Evolutionary conservation across 92 coral and sea anemone genomes (phyloP), one percentile per base, ranked within the genome.

Genomic region (Palythoa grandis): DNA sequence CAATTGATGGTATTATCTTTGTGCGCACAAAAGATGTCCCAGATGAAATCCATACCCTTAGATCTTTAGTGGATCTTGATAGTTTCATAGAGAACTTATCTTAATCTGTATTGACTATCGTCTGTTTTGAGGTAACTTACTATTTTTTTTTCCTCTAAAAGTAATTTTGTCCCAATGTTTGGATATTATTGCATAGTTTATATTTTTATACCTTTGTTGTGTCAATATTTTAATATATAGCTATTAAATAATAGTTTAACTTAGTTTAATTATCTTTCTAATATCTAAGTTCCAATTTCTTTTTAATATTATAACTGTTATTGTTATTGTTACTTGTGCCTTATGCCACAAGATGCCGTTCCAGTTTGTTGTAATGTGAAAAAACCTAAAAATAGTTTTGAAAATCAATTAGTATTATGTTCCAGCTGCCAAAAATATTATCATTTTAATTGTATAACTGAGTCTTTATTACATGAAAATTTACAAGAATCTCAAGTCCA

Each of bases 91-190:
- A 23, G 54, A 74, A 47, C 78, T 50, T 48, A 47, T 50, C 78
- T 74, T 74, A 60, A 74, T n/a, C 54, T 40, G 78, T 74, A n/a
- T 74, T 3, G 54, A 47, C 23, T 74, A n/a, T 74, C 4, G 57
- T 71, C 52, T 70, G 60, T 47, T 74, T 74, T 74, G 78, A 47
- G 78, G 60, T 48, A 74, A 40, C 20, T 74, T 74, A 40, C 16
- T 47, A 74, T 15, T 39, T 43, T 12, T 40, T 40, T 40, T 74
- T 48, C 54, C 43, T 74, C 25, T 19, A 47, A 48, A 57, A 40
- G 29, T 19, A 47, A n/a, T 48, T 74, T 22, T 22, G 60, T 74
- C 78, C 35, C 25, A 70, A 70, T 70, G 75, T 29, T 70, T 29
- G 47, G 75, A 70, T 70, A 20, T 47, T 40, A 47, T 74, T 74